Conservation (phyloP, 2,888 invertebrate genomes). For the Coenonympha arcania region DNA sequence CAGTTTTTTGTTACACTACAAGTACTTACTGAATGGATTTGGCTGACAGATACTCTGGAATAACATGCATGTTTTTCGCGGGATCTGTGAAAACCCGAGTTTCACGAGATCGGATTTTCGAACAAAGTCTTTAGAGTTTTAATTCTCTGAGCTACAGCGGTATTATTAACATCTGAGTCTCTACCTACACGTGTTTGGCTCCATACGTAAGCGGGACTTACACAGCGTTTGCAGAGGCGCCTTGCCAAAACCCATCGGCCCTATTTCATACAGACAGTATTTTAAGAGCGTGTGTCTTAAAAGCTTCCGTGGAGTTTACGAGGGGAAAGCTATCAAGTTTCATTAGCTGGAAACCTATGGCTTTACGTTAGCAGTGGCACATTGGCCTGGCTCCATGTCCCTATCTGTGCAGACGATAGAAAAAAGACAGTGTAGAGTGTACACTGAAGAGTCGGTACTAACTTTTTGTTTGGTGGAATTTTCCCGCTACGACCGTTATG, state of each 20-base stretch:
- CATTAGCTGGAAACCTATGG: slow-evolving; percentile 8
- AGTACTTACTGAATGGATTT: too few species aligned
- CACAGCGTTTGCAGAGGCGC: not conserved
- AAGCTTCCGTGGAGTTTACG: slow-evolving; percentile 7
- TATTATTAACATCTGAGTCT: too few species aligned
- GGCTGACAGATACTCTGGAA: too few species aligned
- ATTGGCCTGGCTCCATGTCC: slow-evolving; percentile 5
- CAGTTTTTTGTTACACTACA: too few species aligned
- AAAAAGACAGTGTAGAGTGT: not conserved
- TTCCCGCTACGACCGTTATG: not conserved
- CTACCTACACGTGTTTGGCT: too few species aligned
- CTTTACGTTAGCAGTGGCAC: slow-evolving; percentile 3
- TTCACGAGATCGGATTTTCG: too few species aligned
- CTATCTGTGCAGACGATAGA: not conserved
- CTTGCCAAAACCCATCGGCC: slow-evolving; percentile 1
- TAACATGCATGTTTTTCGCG: too few species aligned
- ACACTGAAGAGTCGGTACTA: too few species aligned
- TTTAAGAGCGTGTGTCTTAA: slow-evolving; percentile 8
- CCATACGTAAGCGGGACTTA: not conserved
- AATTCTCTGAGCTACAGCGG: too few species aligned
- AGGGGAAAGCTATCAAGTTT: slow-evolving; percentile 6
- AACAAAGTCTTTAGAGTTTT: too few species aligned
- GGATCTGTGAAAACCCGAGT: too few species aligned
- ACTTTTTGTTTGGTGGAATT: not conserved
- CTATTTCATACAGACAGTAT: not conserved